Percentiles rank a stretch among this genome's conserved stretches.
Evolutionary conservation across 2,888 invertebrate genomes (phyloP).

Genomic region (Stenodema calcarata): DNA sequence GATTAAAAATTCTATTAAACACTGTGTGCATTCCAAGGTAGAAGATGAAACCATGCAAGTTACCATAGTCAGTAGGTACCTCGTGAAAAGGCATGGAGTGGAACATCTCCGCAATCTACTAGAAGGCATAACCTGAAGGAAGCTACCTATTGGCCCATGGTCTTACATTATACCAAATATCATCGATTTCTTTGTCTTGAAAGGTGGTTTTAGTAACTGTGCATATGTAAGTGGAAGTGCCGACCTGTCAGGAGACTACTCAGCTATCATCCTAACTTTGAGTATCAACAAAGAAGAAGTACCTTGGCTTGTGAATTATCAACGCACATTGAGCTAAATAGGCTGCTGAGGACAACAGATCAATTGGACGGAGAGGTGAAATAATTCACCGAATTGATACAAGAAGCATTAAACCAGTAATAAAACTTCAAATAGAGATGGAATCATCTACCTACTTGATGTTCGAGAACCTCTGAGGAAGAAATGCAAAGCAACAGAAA

Average conservation of each 20-base stretch:
- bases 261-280: neutral
- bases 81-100: no score
- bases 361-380: neutral
- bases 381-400: neutral
- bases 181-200: neutral
- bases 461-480: neutral
- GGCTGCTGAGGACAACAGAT: neutral
- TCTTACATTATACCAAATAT: neutral
- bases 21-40: neutral
- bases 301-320: neutral
- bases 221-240: neutral
- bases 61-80: neutral
- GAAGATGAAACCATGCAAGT: neutral
- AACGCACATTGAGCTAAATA: neutral
- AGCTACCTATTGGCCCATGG: neutral
- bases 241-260: neutral
- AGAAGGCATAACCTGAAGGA: no score
- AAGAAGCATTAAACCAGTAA: neutral
- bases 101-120: no score
- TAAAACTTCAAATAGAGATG: neutral
- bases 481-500: neutral
- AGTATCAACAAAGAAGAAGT: neutral
- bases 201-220: neutral
- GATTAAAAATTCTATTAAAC: neutral
- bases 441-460: neutral